A percentile compares a stretch with the other conserved stretches of the same genome.
These are phyloP conservation scores for Podiceps cristatus DNA, from an alignment of 2,113 vertebrate species.

Conservation along the genomic window DNA sequence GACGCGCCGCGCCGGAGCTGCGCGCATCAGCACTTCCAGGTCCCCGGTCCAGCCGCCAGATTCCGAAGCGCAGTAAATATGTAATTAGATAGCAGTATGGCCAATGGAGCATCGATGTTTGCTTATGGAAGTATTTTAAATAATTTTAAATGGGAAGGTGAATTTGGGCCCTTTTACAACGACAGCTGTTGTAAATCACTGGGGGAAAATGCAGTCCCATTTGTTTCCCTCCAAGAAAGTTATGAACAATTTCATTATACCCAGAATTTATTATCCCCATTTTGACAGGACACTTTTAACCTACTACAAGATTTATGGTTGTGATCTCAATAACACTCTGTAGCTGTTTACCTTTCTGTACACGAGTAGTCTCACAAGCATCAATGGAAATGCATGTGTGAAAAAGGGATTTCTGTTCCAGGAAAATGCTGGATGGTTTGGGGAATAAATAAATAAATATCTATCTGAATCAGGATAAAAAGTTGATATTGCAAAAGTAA, in stretches of 20 bases:
- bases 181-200: background rate
- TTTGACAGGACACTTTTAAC: background rate
- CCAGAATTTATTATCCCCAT: background rate
- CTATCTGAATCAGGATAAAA: background rate
- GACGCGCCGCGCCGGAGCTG: background rate
- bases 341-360: background rate
- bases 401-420: background rate
- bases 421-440: background rate
- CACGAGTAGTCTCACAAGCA: background rate
- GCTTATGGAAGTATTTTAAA: background rate
- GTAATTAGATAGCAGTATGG: background rate
- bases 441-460: too few species aligned
- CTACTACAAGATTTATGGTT: background rate
- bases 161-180: background rate
- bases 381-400: background rate
- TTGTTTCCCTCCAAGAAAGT: background rate
- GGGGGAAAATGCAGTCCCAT: fast-evolving
- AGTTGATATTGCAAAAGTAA: background rate
- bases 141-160: background rate
- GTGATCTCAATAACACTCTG: background rate
- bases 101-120: background rate
- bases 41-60: background rate
- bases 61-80: background rate
- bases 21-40: background rate
- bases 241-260: background rate